These are phyloP conservation scores for Chalcis sispes DNA, from an alignment of 2,888 invertebrate genomes.

Conservation along the genomic window DNA sequence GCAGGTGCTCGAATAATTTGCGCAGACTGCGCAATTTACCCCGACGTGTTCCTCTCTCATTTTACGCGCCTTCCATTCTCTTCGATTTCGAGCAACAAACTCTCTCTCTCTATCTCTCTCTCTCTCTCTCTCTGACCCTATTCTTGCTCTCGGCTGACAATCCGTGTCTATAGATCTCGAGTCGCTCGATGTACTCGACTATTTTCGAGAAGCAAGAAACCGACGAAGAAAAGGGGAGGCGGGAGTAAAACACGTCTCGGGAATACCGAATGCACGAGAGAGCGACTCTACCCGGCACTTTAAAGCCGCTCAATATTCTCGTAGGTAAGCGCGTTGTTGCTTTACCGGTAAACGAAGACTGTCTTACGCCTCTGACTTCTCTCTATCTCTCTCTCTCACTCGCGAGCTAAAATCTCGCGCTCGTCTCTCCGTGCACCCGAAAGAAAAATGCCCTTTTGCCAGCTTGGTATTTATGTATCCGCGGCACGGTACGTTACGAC, in stretches of 20 bases:
- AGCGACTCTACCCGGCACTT: too few species aligned
- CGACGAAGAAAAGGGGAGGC: neutral
- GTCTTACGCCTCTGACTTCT: too few species aligned
- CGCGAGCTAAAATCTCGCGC: too few species aligned
- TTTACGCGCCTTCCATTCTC: too few species aligned
- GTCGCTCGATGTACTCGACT: neutral
- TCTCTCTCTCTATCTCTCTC: constrained; percentile 6
- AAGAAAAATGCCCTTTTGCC: too few species aligned
- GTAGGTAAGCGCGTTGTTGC: constrained; percentile 15
- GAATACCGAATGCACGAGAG: constrained; percentile 17
- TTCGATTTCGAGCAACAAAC: too few species aligned
- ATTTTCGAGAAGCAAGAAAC: too few species aligned
- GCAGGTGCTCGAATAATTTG: constrained; percentile 28
- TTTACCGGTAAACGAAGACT: constrained; percentile 26
- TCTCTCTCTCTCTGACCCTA: neutral
- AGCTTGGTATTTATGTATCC: too few species aligned
- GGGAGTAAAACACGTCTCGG: constrained; percentile 1
- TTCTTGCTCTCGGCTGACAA: constrained; percentile 32
- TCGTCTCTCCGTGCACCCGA: too few species aligned
- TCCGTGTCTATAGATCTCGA: constrained; percentile 14
- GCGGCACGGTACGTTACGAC: too few species aligned
- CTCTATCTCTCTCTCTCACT: too few species aligned
- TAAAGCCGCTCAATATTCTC: constrained; percentile 19
- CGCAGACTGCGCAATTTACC: neutral
- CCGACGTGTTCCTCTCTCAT: neutral